Conservation (phyloP, 2,888 invertebrate species). For the Microctonus brassicae region DNA sequence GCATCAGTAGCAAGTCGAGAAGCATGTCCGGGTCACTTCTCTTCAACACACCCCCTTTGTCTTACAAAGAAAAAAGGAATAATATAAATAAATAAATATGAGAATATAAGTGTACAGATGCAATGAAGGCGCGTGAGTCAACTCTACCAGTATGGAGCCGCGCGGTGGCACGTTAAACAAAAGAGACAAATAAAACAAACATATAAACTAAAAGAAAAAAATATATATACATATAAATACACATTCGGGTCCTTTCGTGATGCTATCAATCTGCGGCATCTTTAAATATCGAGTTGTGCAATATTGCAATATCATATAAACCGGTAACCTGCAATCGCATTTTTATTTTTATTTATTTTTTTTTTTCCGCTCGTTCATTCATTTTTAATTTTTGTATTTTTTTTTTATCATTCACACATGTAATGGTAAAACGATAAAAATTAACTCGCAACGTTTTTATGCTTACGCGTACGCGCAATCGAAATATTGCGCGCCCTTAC, state of each 20-base stretch:
- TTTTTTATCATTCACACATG: too few species aligned
- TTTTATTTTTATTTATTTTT: neutral
- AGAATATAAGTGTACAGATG: neutral
- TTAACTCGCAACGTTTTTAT: too few species aligned
- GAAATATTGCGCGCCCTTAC: neutral
- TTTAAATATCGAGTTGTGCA: conserved; percentile 5
- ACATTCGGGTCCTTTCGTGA: neutral
- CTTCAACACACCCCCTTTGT: conserved; percentile 8
- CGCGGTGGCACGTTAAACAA: too few species aligned
- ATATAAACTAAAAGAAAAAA: neutral
- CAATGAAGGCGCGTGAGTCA: neutral
- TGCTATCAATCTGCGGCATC: conserved; percentile 23
- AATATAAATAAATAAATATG: neutral
- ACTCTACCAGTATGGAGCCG: conserved; percentile 1
- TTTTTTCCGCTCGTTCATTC: neutral
- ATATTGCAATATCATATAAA: conserved; percentile 17
- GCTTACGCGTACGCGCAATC: neutral
- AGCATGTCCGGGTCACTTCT: conserved; percentile 54
- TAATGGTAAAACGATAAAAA: too few species aligned
- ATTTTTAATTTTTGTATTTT: too few species aligned
- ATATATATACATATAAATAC: neutral
- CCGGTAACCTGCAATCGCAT: conserved; percentile 4
- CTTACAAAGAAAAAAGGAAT: neutral
- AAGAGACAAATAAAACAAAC: neutral
- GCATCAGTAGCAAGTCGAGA: conserved; percentile 47